Conservation (phyloP, 30 jellyfish, hydroid and myxozoan species). For the Hydractinia echinata region DNA sequence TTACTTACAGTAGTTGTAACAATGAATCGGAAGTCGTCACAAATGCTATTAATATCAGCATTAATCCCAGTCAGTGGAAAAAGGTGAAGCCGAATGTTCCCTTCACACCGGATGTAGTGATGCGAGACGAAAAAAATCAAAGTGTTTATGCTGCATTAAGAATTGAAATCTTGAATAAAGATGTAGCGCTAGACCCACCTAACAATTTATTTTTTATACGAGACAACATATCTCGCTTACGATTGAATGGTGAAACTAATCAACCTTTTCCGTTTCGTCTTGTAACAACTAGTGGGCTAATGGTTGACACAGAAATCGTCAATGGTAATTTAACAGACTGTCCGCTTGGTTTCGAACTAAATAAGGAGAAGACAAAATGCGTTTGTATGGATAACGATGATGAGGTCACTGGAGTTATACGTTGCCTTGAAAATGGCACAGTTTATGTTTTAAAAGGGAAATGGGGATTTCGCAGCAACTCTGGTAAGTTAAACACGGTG, state of each 20-base stretch:
- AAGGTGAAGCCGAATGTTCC: slow-evolving; percentile 54
- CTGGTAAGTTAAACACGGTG: slow-evolving; percentile 8
- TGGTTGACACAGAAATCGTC: slow-evolving; percentile 22
- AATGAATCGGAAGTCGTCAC: slow-evolving; percentile 62
- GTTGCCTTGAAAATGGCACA: slow-evolving; percentile 54
- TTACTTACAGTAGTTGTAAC: slow-evolving; percentile 27
- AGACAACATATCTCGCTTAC: slow-evolving; percentile 44
- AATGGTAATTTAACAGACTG: slow-evolving; percentile 34
- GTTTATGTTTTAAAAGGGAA: slow-evolving; percentile 43
- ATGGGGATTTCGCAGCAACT: slow-evolving; percentile 36
- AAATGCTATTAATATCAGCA: slow-evolving; percentile 41
- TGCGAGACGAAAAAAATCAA: slow-evolving; percentile 55
- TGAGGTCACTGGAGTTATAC: slow-evolving; percentile 39
- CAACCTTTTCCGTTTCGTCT: slow-evolving; percentile 35
- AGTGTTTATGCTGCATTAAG: slow-evolving; percentile 58
- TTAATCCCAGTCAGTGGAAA: slow-evolving; percentile 35
- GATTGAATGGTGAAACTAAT: slow-evolving; percentile 38
- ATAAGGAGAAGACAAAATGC: slow-evolving; percentile 30
- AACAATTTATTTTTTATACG: slow-evolving; percentile 41
- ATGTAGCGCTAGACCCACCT: slow-evolving; percentile 55
- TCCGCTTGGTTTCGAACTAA: slow-evolving; percentile 65
- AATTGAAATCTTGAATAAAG: slow-evolving; percentile 28
- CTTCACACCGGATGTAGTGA: slow-evolving; percentile 45
- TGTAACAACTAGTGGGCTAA: slow-evolving; percentile 67
- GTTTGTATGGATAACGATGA: slow-evolving; percentile 27